Conservation (phyloP, 2,797 vertebrate species). For the Danionella dracula region DNA sequence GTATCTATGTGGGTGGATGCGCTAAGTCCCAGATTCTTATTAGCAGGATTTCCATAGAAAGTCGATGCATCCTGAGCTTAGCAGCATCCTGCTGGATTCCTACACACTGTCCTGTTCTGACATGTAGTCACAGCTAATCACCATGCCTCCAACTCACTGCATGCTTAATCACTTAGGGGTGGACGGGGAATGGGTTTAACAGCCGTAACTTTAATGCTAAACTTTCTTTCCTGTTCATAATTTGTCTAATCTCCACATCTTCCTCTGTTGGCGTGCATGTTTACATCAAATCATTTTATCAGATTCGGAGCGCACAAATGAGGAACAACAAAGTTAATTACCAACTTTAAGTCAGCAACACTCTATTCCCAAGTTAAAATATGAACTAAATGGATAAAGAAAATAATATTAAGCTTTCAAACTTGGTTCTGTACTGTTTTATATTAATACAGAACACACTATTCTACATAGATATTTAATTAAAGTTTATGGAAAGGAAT, state of each 20-base stretch:
- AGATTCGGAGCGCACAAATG: neutral
- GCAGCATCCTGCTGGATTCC: constrained; percentile 60
- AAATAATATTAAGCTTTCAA: too few species aligned
- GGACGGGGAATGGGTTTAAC: constrained; percentile 49
- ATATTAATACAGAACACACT: too few species aligned
- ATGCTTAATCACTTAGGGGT: constrained; percentile 65
- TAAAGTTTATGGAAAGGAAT: neutral
- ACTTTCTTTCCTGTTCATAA: constrained; percentile 37
- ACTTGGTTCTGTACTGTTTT: too few species aligned
- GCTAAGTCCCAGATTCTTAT: constrained; percentile 64
- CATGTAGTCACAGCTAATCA: constrained; percentile 60
- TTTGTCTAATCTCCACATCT: constrained; percentile 47
- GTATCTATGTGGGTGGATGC: constrained; percentile 50
- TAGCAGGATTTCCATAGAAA: constrained; percentile 57
- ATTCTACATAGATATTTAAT: too few species aligned
- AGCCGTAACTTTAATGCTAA: constrained; percentile 38
- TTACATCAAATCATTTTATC: neutral
- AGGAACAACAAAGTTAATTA: neutral
- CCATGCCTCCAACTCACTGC: constrained; percentile 57
- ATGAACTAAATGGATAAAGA: too few species aligned
- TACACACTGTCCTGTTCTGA: constrained; percentile 52
- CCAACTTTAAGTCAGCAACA: neutral
- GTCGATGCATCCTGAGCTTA: constrained; percentile 65
- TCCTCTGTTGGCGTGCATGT: constrained; percentile 12
- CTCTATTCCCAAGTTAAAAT: neutral